These are phyloP conservation scores for Hypocryptadius cinnamomeus DNA, from an alignment of 2,113 vertebrate genomes.

Conservation along the genomic window DNA sequence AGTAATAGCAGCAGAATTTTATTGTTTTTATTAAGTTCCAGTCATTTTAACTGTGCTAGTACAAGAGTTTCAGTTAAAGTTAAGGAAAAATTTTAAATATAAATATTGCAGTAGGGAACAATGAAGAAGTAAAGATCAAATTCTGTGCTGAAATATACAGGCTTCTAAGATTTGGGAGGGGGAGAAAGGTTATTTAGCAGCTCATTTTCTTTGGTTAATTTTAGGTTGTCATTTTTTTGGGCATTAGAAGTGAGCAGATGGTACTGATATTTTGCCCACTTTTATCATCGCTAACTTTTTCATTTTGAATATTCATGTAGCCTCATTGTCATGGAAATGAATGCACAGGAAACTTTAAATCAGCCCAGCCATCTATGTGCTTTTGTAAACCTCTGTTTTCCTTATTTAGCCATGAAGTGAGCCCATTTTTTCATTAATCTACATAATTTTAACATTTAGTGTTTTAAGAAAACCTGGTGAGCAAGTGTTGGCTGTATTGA, in stretches of 20 bases:
- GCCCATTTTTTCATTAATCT: background rate
- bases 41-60: background rate
- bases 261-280: slow-evolving; percentile 50
- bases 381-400: slow-evolving; percentile 14
- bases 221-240: slow-evolving; percentile 20
- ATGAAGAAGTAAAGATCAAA: background rate
- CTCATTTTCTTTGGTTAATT: slow-evolving; percentile 23
- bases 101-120: background rate
- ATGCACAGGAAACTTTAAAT: background rate
- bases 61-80: background rate
- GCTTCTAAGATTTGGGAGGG: background rate
- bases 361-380: background rate
- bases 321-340: slow-evolving; percentile 59
- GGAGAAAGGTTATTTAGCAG: background rate
- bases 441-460: background rate
- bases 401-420: background rate
- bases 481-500: background rate
- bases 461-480: background rate
- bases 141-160: background rate
- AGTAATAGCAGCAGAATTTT: background rate
- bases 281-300: slow-evolving; percentile 14
- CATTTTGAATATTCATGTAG: slow-evolving; percentile 12
- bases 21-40: background rate
- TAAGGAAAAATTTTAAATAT: background rate
- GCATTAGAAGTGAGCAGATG: slow-evolving; percentile 48